A percentile compares a stretch with the other conserved stretches of the same genome.
These are phyloP conservation scores for Prionchulus punctatus DNA, from an alignment of 2,888 invertebrate genomes.

Conservation along the genomic window DNA sequence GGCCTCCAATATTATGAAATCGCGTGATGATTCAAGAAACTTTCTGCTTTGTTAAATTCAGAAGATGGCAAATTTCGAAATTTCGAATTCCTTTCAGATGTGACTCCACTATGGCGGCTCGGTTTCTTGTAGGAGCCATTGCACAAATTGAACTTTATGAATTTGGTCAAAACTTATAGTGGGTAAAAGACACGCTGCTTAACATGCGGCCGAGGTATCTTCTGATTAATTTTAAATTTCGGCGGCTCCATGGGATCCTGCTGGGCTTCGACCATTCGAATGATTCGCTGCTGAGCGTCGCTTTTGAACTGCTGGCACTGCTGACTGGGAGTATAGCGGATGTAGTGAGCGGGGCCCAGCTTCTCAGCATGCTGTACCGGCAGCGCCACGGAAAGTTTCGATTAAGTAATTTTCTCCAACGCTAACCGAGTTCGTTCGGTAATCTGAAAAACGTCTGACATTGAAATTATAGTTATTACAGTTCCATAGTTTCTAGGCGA, in stretches of 20 bases:
- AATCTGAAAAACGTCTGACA: conserved; percentile 39
- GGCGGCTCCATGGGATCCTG: conserved; percentile 98
- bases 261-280: conserved; percentile 80
- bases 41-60: no score
- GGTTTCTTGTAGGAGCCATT: no score
- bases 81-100: no score
- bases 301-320: conserved; percentile 86
- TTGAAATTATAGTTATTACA: no score
- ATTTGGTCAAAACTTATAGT: no score
- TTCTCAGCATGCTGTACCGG: conserved; percentile 89
- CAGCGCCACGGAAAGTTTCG: conserved; percentile 63
- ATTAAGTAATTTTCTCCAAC: conserved; percentile 65
- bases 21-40: no score
- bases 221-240: conserved; percentile 88
- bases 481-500: no score
- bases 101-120: no score
- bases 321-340: conserved; percentile 92
- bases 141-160: no score
- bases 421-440: conserved; percentile 77
- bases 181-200: no score
- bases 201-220: conserved; percentile 94
- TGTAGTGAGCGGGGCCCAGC: conserved; percentile 79
- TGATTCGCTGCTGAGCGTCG: conserved; percentile 91
- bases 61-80: no score
- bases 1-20: no score